These are phyloP conservation scores for Nymphalis c-album DNA, from an alignment of 2,888 invertebrate genomes.

Conservation along the genomic window DNA sequence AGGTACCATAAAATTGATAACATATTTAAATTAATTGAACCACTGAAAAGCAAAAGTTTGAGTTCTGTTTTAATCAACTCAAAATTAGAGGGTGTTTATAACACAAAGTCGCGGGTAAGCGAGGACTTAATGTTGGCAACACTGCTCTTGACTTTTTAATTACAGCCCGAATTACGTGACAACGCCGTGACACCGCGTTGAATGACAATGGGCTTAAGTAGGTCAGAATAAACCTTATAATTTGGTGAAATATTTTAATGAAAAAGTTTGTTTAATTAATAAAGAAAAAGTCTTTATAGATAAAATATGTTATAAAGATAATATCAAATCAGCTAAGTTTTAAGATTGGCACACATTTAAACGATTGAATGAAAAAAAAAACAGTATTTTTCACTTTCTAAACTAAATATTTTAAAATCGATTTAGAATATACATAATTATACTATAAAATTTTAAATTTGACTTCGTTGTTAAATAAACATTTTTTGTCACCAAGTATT, in stretches of 20 bases:
- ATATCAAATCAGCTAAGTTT: too few species aligned
- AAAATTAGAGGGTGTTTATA: conserved; percentile 46
- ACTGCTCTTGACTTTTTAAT: conserved; percentile 73
- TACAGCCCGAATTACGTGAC: conserved; percentile 72
- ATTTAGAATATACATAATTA: too few species aligned
- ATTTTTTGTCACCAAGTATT: too few species aligned
- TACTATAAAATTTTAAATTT: too few species aligned
- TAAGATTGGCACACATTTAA: too few species aligned
- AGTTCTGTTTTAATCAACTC: conserved; percentile 26
- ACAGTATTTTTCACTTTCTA: too few species aligned
- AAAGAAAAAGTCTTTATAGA: too few species aligned
- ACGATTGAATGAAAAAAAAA: too few species aligned
- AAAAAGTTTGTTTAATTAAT: not conserved
- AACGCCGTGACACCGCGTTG: conserved; percentile 53
- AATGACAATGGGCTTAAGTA: conserved; percentile 58
- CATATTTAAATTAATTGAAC: not conserved
- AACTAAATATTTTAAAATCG: too few species aligned
- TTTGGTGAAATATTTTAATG: conserved; percentile 3
- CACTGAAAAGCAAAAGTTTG: conserved; percentile 15
- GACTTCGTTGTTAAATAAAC: too few species aligned
- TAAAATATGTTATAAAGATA: too few species aligned
- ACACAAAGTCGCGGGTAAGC: conserved; percentile 58
- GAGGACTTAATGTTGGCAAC: conserved; percentile 74
- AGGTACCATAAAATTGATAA: not conserved
- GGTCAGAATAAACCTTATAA: conserved; percentile 18